Evolutionary conservation across 2,888 invertebrate genomes (phyloP).

Genomic region (Tipula vernalis): DNA sequence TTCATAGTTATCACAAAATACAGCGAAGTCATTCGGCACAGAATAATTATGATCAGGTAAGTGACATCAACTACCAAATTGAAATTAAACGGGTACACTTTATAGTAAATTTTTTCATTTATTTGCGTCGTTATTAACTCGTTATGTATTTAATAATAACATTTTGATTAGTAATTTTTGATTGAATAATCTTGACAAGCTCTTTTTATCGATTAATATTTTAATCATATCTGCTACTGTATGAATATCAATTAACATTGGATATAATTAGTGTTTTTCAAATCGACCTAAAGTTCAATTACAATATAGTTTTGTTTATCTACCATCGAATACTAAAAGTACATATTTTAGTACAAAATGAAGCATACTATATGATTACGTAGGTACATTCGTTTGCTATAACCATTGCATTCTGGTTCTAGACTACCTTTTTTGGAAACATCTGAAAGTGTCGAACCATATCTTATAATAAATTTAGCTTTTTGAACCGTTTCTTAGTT

Average conservation of each 20-base stretch:
- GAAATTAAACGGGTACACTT: too few relatives aligned
- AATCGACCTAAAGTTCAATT: not conserved
- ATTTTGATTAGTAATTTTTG: not conserved
- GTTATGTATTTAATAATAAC: not conserved
- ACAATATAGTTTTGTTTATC: not conserved
- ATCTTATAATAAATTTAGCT: too few relatives aligned
- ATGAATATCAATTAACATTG: not conserved
- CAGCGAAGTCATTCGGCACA: constrained; percentile 52
- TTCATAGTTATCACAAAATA: constrained; percentile 30
- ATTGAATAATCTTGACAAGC: not conserved
- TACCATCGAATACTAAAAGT: not conserved
- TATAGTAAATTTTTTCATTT: too few relatives aligned
- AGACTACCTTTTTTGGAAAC: too few relatives aligned
- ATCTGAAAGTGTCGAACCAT: too few relatives aligned
- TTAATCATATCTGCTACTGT: not conserved
- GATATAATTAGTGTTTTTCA: not conserved
- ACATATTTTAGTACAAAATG: too few relatives aligned
- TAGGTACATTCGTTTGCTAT: too few relatives aligned
- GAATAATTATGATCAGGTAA: constrained; percentile 48
- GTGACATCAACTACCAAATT: not conserved
- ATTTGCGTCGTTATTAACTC: not conserved
- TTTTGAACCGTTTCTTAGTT: too few relatives aligned
- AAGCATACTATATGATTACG: too few relatives aligned
- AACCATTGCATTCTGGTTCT: too few relatives aligned
- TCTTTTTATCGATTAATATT: not conserved